Percentiles rank a stretch among this genome's conserved stretches.
Conservation (phyloP, 2,888 invertebrate genomes). For the Selenia dentaria region DNA sequence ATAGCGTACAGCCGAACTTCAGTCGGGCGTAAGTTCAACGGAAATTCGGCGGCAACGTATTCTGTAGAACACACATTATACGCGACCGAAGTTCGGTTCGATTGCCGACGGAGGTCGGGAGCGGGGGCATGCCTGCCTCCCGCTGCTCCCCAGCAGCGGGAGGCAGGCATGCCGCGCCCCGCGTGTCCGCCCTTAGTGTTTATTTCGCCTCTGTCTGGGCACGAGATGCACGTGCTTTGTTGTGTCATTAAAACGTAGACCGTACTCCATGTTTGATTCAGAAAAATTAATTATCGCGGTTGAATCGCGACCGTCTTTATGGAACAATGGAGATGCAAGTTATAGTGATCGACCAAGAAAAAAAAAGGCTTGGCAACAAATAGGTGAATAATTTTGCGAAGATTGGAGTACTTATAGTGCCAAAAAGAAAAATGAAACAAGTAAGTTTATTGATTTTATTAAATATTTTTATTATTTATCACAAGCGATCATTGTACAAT, state of each 20-base stretch:
- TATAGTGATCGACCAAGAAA: slow-evolving; percentile 10
- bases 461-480: slow-evolving; percentile 10
- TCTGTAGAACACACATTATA: too few species aligned
- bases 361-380: not conserved
- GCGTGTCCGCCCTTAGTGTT: too few species aligned
- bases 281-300: slow-evolving; percentile 13
- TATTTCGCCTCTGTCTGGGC: too few species aligned
- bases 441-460: slow-evolving; percentile 9
- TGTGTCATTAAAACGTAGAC: too few species aligned
- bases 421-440: slow-evolving; percentile 15
- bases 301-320: slow-evolving; percentile 11
- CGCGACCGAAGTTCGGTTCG: too few species aligned
- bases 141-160: too few species aligned
- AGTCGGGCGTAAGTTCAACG: too few species aligned
- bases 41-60: too few species aligned
- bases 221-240: too few species aligned
- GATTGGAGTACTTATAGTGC: slow-evolving; percentile 12
- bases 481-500: slow-evolving; percentile 13
- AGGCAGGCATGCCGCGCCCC: not conserved
- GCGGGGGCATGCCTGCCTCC: too few species aligned
- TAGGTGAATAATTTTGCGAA: slow-evolving; percentile 10
- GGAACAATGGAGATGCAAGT: slow-evolving; percentile 9
- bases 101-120: too few species aligned
- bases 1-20: too few species aligned
- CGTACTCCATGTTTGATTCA: not conserved